Conservation (phyloP, 37 sponge, comb jelly and placozoan species). For the Dysidea cf. avara region DNA sequence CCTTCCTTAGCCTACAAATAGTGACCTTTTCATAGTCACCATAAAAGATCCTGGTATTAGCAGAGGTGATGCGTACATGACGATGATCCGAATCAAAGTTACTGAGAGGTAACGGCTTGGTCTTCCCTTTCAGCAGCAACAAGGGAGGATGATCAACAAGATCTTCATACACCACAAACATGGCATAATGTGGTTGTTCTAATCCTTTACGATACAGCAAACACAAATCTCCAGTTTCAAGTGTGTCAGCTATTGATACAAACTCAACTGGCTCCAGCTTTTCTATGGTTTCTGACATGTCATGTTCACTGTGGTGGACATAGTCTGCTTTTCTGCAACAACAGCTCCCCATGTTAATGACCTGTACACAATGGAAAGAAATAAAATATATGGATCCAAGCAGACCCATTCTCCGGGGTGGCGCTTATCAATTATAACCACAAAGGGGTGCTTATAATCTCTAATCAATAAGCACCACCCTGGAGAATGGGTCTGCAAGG, state of each 20-base stretch:
- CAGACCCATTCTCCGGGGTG: too few species aligned
- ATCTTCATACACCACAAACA: constrained; percentile 42
- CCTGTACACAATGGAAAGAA: too few species aligned
- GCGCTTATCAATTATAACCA: too few species aligned
- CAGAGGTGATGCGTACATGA: constrained; percentile 43
- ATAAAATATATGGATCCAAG: too few species aligned
- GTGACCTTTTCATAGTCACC: constrained; percentile 58
- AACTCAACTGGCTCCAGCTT: constrained; percentile 19
- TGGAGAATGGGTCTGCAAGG: too few species aligned
- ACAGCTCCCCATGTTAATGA: too few species aligned
- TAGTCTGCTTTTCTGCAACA: too few species aligned
- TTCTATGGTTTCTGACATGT: too few species aligned
- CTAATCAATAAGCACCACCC: too few species aligned
- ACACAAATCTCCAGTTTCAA: constrained; percentile 59
- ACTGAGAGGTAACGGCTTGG: constrained; percentile 42
- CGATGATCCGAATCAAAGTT: constrained; percentile 20
- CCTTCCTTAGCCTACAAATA: constrained; percentile 15
- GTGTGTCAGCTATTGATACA: constrained; percentile 11
- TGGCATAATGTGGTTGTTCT: constrained; percentile 41
- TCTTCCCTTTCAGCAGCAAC: constrained; percentile 62
- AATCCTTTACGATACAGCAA: constrained; percentile 43
- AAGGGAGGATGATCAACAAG: constrained; percentile 48
- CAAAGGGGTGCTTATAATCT: too few species aligned
- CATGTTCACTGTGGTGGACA: too few species aligned
- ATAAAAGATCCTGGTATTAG: constrained; percentile 64